These are phyloP conservation scores for Phthorimaea operculella DNA, from an alignment of 1,140 invertebrate genomes.

Conservation along the genomic window DNA sequence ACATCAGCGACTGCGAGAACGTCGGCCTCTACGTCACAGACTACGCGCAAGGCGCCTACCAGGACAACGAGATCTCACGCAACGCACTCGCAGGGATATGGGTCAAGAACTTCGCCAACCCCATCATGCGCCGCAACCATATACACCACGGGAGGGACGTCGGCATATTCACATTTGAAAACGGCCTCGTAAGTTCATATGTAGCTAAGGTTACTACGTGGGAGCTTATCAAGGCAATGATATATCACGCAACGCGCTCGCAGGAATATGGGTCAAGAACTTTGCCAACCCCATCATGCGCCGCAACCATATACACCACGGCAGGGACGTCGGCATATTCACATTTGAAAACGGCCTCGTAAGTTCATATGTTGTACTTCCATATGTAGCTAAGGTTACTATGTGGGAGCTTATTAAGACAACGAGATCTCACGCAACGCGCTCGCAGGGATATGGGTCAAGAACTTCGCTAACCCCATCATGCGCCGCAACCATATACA, in stretches of 20 bases:
- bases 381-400: no score
- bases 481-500: slow-evolving; percentile 98
- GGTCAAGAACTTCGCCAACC: slow-evolving; percentile 99
- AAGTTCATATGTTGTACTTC: no score
- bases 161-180: slow-evolving; percentile 99
- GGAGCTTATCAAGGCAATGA: no score
- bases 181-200: slow-evolving; percentile 81
- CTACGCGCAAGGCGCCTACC: slow-evolving; percentile 95
- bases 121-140: slow-evolving; percentile 97
- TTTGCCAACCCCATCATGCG: no score
- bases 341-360: no score
- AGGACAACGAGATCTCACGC: slow-evolving; percentile 97
- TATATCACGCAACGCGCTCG: no score
- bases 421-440: no score
- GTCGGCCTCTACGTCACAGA: slow-evolving; percentile 97
- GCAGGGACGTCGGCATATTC: no score
- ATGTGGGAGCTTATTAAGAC: no score
- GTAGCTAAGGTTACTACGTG: no score
- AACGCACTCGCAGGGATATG: slow-evolving; percentile 97
- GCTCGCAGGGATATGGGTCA: slow-evolving; percentile 99
- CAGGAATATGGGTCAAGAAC: no score
- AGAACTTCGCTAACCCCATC: slow-evolving; percentile 98
- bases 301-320: no score
- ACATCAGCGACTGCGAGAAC: slow-evolving; percentile 94
- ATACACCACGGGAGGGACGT: slow-evolving; percentile 99